These are phyloP conservation scores for Luperina testacea DNA, from an alignment of 2,888 invertebrate species.

Conservation along the genomic window DNA sequence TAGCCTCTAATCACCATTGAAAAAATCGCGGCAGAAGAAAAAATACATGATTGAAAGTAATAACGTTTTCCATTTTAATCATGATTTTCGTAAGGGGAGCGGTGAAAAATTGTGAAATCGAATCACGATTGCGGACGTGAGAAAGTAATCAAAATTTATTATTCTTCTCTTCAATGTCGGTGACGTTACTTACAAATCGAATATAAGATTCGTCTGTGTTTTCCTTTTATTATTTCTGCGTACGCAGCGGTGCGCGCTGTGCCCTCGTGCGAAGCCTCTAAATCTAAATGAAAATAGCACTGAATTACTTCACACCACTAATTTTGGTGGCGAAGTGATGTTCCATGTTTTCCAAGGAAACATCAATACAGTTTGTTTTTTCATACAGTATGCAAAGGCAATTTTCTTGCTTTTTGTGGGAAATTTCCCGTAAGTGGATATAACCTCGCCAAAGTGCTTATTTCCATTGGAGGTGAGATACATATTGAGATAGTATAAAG, in stretches of 20 bases:
- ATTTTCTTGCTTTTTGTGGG: constrained; percentile 6
- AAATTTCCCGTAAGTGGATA: constrained; percentile 3
- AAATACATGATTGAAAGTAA: constrained; percentile 74
- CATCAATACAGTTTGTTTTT: constrained; percentile 38
- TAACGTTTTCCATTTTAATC: constrained; percentile 84
- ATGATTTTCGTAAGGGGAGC: constrained; percentile 80
- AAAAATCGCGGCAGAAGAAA: constrained; percentile 67
- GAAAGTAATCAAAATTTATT: constrained; percentile 89
- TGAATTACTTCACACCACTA: constrained; percentile 26
- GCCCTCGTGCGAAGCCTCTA: constrained; percentile 15
- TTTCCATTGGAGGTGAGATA: not conserved
- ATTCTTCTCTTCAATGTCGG: constrained; percentile 84
- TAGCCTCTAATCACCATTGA: constrained; percentile 65
- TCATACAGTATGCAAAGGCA: constrained; percentile 18
- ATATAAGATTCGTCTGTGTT: constrained; percentile 73
- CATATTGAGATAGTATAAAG: not conserved
- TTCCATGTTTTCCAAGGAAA: constrained; percentile 45
- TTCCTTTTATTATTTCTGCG: constrained; percentile 55
- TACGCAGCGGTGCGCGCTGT: constrained; percentile 12
- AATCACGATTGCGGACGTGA: constrained; percentile 88
- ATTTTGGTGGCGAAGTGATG: constrained; percentile 40
- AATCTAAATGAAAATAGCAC: constrained; percentile 36
- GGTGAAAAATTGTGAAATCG: constrained; percentile 85
- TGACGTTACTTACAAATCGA: constrained; percentile 81
- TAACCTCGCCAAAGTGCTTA: constrained; percentile 4